Evolutionary conservation across 1,140 invertebrate species (phyloP).

Genomic region (Pemphigus obesinymphae): DNA sequence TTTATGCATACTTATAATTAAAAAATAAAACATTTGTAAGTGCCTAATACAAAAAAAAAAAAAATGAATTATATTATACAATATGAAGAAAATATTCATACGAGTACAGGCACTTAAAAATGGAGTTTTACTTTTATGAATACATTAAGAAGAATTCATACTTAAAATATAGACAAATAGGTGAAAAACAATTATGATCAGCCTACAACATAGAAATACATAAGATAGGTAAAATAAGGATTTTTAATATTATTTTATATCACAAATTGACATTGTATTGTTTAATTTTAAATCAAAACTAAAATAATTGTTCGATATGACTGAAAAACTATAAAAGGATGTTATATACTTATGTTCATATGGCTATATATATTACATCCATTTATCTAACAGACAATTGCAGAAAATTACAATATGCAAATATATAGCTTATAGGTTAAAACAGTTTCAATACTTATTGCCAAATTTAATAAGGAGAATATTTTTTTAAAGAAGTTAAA

Average conservation of each 20-base stretch:
- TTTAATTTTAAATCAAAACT: constrained; percentile 22
- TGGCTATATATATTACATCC: too few species aligned
- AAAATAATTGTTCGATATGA: constrained; percentile 38
- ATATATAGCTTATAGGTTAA: too few species aligned
- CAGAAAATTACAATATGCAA: too few species aligned
- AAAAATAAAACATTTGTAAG: constrained; percentile 12
- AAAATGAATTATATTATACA: neutral
- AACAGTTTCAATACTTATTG: too few species aligned
- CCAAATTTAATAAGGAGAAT: too few species aligned
- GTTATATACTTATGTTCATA: too few species aligned
- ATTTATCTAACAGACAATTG: too few species aligned
- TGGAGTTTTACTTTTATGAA: neutral
- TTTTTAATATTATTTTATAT: constrained; percentile 14
- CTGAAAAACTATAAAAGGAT: neutral
- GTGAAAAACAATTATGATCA: neutral
- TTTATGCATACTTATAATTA: neutral
- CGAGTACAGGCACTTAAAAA: neutral
- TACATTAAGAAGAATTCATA: neutral
- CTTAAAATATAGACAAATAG: neutral
- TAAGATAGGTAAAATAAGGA: constrained; percentile 18
- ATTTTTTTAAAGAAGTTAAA: too few species aligned
- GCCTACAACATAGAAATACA: neutral
- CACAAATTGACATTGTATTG: constrained; percentile 38
- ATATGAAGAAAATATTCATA: constrained; percentile 1
- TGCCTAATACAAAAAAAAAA: constrained; percentile 11